Base-by-base conservation (phyloP, 2,797 vertebrate genomes). In the Microctenopoma stevenorrisi region DNA sequence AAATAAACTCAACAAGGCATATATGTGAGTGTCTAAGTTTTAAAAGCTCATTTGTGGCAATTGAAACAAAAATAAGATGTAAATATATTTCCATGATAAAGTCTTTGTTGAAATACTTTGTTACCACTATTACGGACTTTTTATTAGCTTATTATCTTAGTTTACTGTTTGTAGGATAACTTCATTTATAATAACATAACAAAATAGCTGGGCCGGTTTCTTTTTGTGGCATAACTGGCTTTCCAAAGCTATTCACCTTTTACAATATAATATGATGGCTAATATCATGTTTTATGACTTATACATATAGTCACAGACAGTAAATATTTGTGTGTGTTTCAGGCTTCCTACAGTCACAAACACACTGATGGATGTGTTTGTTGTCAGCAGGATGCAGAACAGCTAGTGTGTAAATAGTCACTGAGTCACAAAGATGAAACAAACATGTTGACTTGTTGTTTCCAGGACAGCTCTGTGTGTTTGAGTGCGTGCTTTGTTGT, bases 391-490 rank as follows among this genome's bases (percentile, higher is more conserved):
- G 7, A 6, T 1, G 18, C 43, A 70, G 42, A 76, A 55, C 73
- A 55, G 71, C 59, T 38, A n/a, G 9, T 12, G 50, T 67, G 74
- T 85, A 76, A 87, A 74, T 56, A 83, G 52, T 11, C 51, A 65
- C 50, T 63, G 78, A 76, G 58, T 76, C 52, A 81, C 62, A 65
- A 47, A 80, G 60, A 84, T 69, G 65, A 69, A 78, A 86, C 83
- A 90, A 91, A 92, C 89, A 92, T 91, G 88, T 91, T 91, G 89
- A 90, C 87, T 81, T 85, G 75, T 86, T 90, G 81, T 84, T 81
- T 78, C 53, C 62, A 77, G 52, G 58, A 26, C 44, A 28, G 16
- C 43, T 33, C 54, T 59, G 56, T 35, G 33, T 60, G 58, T 10
- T 73, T 64, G 51, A 69, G 14, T 55, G 15, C 68, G 51, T 58